These are phyloP conservation scores for Drosophila lutescens DNA, from an alignment of 2,888 invertebrate species.

Conservation along the genomic window DNA sequence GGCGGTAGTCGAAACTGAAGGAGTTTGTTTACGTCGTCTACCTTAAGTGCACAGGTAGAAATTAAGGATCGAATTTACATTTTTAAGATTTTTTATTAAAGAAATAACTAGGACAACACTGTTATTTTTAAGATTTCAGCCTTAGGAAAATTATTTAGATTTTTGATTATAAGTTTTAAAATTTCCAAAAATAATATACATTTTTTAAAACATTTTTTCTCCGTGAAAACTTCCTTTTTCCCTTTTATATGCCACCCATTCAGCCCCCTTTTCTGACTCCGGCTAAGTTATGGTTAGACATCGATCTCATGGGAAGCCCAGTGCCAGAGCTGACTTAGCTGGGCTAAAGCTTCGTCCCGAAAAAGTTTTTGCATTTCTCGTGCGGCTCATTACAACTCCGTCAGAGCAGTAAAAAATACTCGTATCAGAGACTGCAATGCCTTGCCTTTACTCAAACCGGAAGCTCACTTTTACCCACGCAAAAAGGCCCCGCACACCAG, in stretches of 20 bases:
- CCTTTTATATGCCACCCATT: neutral
- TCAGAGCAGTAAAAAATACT: slow-evolving; percentile 51
- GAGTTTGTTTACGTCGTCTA: slow-evolving; percentile 43
- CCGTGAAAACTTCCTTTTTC: neutral
- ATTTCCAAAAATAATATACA: neutral
- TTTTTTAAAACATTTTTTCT: neutral
- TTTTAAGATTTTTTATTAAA: too few relatives aligned
- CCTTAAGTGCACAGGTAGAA: slow-evolving; percentile 11
- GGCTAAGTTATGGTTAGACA: slow-evolving; percentile 74
- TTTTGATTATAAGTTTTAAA: neutral
- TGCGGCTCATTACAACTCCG: slow-evolving; percentile 76
- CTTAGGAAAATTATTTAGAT: neutral
- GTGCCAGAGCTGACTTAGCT: slow-evolving; percentile 37
- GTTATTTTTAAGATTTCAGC: too few relatives aligned
- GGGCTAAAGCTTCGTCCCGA: slow-evolving; percentile 15
- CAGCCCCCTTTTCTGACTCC: slow-evolving; percentile 8
- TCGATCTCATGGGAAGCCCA: slow-evolving; percentile 68
- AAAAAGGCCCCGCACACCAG: neutral
- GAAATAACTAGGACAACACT: too few relatives aligned
- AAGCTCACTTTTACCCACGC: slow-evolving; percentile 1
- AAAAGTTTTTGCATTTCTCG: slow-evolving; percentile 75
- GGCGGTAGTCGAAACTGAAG: slow-evolving; percentile 31
- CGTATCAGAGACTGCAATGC: slow-evolving; percentile 34
- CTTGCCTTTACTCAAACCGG: slow-evolving; percentile 2
- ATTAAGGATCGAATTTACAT: too few relatives aligned